Conservation (phyloP, 2,888 invertebrate species). For the Gryllus longicercus region DNA sequence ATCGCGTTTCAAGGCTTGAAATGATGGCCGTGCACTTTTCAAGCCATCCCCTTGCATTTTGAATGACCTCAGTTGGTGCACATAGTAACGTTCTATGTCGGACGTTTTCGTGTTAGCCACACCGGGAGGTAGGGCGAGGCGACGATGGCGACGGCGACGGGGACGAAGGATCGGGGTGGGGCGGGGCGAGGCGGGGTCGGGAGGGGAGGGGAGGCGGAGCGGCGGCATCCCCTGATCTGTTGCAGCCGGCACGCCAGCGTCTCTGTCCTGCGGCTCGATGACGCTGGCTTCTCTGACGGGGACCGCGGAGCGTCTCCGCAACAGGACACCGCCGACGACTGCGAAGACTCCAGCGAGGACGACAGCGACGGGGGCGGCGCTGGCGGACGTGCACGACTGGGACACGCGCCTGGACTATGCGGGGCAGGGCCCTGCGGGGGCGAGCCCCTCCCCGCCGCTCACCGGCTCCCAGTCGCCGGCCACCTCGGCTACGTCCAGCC, state of each 20-base stretch:
- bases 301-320: conserved; percentile 66
- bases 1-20: too few relatives aligned
- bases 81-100: too few relatives aligned
- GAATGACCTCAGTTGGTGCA: too few relatives aligned
- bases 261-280: conserved; percentile 48
- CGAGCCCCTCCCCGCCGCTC: conserved; percentile 40
- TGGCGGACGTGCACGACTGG: conserved; percentile 39
- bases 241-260: conserved; percentile 43
- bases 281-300: conserved; percentile 87
- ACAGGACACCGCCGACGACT: conserved; percentile 38
- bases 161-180: background rate
- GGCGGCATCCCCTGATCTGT: background rate
- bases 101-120: too few relatives aligned
- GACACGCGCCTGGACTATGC: conserved; percentile 33
- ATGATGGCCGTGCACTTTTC: too few relatives aligned
- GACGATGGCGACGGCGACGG: too few relatives aligned
- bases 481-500: conserved; percentile 42
- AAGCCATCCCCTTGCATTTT: too few relatives aligned
- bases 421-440: background rate
- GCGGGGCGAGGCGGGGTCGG: background rate
- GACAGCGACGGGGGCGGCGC: conserved; percentile 35
- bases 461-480: conserved; percentile 42
- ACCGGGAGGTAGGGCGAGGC: too few relatives aligned
- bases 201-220: background rate
- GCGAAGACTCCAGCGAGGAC: conserved; percentile 43